Evolutionary conservation across 2,113 vertebrate genomes (phyloP).

Genomic region (Aegypius monachus): DNA sequence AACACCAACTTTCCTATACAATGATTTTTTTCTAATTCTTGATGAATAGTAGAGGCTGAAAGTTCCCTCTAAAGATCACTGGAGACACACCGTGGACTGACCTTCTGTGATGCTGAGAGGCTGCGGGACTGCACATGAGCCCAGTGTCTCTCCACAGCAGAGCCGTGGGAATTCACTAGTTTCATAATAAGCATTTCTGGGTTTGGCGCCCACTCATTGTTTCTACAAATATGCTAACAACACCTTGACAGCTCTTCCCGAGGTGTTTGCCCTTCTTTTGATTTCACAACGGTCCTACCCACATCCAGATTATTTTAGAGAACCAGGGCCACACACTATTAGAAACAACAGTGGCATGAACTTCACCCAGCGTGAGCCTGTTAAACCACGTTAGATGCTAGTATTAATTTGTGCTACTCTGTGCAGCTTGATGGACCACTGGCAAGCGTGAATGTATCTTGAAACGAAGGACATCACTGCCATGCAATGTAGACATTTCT

Average conservation of each 20-base stretch:
- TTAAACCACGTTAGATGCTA: background rate
- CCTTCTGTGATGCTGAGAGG: background rate
- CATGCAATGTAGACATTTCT: background rate
- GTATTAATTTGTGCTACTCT: background rate
- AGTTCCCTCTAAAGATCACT: background rate
- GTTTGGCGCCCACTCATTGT: accelerated
- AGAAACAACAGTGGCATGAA: background rate
- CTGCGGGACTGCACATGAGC: accelerated
- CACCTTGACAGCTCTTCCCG: background rate
- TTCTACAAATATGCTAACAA: background rate
- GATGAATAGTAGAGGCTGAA: background rate
- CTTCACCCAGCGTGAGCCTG: background rate
- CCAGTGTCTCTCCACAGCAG: background rate
- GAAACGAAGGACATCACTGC: background rate
- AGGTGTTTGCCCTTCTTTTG: background rate
- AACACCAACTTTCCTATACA: background rate
- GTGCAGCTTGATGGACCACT: background rate
- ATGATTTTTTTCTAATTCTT: background rate
- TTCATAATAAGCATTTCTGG: background rate
- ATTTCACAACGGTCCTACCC: background rate
- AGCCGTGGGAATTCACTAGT: background rate
- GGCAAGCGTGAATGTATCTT: background rate
- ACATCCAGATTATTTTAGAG: background rate
- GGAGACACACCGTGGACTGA: background rate
- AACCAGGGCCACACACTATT: accelerated